Conservation (phyloP, 2,797 vertebrate species). For the Microctenopoma stevenorrisi region DNA sequence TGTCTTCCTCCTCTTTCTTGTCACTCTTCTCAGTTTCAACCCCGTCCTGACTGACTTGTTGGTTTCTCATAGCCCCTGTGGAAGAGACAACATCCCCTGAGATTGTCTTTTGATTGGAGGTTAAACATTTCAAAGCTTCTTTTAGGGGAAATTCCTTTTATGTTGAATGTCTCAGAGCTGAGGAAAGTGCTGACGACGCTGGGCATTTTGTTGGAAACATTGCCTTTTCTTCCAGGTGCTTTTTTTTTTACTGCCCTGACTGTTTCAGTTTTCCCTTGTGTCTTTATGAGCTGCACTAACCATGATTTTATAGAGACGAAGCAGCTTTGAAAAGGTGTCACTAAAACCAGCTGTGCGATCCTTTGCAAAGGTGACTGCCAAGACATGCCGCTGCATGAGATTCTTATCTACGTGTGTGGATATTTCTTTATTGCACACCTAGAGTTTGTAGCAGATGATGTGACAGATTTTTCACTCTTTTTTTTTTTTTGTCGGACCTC, state of each 20-base stretch:
- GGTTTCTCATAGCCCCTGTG: constrained; percentile 37
- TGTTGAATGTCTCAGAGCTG: constrained; percentile 58
- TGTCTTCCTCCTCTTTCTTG: constrained; percentile 21
- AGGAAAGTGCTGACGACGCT: constrained; percentile 73
- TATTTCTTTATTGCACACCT: constrained; percentile 10
- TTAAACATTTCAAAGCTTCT: constrained; percentile 60
- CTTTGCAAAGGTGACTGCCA: constrained; percentile 55
- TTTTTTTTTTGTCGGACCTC: neutral
- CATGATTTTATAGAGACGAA: constrained; percentile 19
- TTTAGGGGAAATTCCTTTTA: constrained; percentile 49
- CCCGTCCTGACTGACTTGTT: constrained; percentile 32
- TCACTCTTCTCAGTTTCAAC: constrained; percentile 8
- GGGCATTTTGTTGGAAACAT: constrained; percentile 63
- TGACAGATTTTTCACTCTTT: neutral
- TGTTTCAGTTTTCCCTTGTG: constrained; percentile 40
- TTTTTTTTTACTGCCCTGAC: constrained; percentile 58
- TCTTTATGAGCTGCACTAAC: constrained; percentile 44
- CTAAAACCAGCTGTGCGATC: constrained; percentile 47
- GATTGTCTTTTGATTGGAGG: constrained; percentile 43
- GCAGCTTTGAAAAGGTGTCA: constrained; percentile 55
- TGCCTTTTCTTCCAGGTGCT: constrained; percentile 73
- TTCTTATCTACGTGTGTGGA: constrained; percentile 24
- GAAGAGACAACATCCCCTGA: constrained; percentile 20
- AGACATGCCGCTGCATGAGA: constrained; percentile 19
- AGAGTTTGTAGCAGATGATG: neutral